A percentile compares a stretch with the other conserved stretches of the same genome.
Evolutionary conservation across 2,797 vertebrate species (phyloP).

Genomic region (Sebastes ruberrimus): DNA sequence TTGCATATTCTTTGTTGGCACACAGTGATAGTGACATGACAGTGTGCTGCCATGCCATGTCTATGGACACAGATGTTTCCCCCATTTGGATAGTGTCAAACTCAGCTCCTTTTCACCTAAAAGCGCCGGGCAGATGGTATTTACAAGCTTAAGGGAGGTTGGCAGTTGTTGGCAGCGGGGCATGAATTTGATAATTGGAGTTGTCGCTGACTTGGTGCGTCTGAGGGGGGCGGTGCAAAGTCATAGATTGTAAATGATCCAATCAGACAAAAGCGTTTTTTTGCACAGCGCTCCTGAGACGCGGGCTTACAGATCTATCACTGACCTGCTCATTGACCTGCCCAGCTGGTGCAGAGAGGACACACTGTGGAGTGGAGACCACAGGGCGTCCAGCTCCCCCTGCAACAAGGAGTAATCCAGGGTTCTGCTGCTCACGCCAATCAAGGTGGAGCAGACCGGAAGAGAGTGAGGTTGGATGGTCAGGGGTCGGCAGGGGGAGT

Average conservation of each 20-base stretch:
- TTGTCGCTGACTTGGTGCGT: constrained; percentile 40
- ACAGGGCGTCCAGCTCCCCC: constrained; percentile 85
- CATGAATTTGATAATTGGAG: constrained; percentile 59
- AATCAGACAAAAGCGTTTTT: constrained; percentile 25
- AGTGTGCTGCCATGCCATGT: constrained; percentile 41
- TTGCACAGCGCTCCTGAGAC: constrained; percentile 61
- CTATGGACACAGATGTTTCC: constrained; percentile 29
- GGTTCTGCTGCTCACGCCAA: constrained; percentile 79
- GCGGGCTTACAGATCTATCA: constrained; percentile 64
- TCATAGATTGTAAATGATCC: constrained; percentile 27
- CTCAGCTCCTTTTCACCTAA: constrained; percentile 43
- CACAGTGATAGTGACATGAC: constrained; percentile 55
- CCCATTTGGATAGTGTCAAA: constrained; percentile 18
- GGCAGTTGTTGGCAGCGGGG: constrained; percentile 49
- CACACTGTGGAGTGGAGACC: constrained; percentile 87
- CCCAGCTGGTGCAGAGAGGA: constrained; percentile 85
- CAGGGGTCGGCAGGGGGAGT: constrained; percentile 55
- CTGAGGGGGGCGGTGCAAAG: constrained; percentile 54
- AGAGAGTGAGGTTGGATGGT: constrained; percentile 52
- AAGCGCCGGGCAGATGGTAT: constrained; percentile 62
- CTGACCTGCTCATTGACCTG: constrained; percentile 90
- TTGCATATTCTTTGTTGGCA: constrained; percentile 58
- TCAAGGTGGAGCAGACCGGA: constrained; percentile 59
- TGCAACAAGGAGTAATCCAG: constrained; percentile 84
- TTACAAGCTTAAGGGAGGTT: constrained; percentile 51